Conservation (phyloP, 2,888 invertebrate species). For the Dasypogon diadema region DNA sequence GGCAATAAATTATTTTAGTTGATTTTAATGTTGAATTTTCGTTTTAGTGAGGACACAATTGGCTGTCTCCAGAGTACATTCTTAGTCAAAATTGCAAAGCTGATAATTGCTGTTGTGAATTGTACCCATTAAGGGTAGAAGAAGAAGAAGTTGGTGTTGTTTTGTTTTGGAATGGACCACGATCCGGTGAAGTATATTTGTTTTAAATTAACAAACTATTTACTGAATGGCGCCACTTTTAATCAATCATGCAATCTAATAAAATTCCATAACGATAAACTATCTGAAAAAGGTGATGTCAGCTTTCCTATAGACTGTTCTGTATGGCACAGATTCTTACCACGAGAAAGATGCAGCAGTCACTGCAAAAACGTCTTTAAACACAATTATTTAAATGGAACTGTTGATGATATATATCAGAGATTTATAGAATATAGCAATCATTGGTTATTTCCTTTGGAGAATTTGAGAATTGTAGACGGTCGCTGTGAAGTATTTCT, state of each 20-base stretch:
- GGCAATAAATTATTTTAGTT: no score
- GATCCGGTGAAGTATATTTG: slow-evolving; percentile 40
- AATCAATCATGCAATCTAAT: slow-evolving; percentile 63
- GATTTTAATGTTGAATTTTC: no score
- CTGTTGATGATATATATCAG: not conserved
- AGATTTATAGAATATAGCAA: slow-evolving; percentile 56
- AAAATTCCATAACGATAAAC: slow-evolving; percentile 73
- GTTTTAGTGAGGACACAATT: no score
- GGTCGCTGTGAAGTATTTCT: slow-evolving; percentile 61
- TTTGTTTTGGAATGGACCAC: not conserved
- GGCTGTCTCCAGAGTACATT: no score
- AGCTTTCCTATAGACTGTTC: slow-evolving; percentile 73
- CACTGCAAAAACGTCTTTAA: slow-evolving; percentile 1
- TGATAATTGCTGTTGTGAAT: no score
- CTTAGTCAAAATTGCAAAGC: no score
- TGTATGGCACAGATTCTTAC: slow-evolving; percentile 72
- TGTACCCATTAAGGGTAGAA: no score
- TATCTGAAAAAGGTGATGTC: slow-evolving; percentile 73
- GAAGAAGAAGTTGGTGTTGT: not conserved
- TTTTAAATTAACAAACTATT: slow-evolving; percentile 32
- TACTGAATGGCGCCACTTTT: slow-evolving; percentile 4
- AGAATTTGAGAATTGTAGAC: slow-evolving; percentile 54
- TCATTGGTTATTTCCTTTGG: slow-evolving; percentile 60
- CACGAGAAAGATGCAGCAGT: slow-evolving; percentile 40
- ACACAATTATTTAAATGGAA: not conserved